Evolutionary conservation across 1,140 invertebrate species (phyloP), one percentile per base, ranked within the genome.

Genomic region (Pissodes strobi): DNA sequence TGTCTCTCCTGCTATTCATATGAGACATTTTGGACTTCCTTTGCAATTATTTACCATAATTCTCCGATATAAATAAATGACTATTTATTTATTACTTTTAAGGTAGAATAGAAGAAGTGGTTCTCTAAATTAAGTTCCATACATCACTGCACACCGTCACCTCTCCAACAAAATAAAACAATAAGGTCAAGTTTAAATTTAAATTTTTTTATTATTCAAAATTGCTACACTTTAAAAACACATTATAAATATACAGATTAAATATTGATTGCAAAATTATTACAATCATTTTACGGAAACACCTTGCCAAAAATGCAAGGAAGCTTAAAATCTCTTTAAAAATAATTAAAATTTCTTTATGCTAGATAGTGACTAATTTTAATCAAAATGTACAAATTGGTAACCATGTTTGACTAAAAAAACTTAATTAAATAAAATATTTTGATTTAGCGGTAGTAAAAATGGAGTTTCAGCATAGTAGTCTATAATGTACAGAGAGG

Each of bases 391-490:
- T 64, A 66, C 65, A 59, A 61, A 57, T 70, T 72, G 71, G 71
- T 72, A 72, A 72, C 71, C 71, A 72, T 64, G 57, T 64, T 49
- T 72, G 71, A 72, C 71, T 72, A 72, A 72, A 70, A 68, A 52
- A 52, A 46, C 45, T 60, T 60, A 43, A 53, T 53, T 53, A 53
- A n/a, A n/a, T n/a, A n/a, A 13, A 53, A 13, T 38, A 19, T 53
- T 53, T 53, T 53, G n/a, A n/a, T n/a, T n/a, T n/a, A n/a, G n/a
- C n/a, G n/a, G n/a, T n/a, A n/a, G n/a, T n/a, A n/a, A n/a, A n/a
- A n/a, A n/a, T n/a, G n/a, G n/a, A n/a, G n/a, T n/a, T n/a, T n/a
- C n/a, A n/a, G n/a, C n/a, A n/a, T n/a, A n/a, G n/a, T n/a, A n/a
- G n/a, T n/a, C n/a, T n/a, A n/a, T n/a, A n/a, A n/a, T n/a, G n/a